phyloP scores from a whole-genome alignment of 2,113 vertebrate species.

The Calidris pygmaea region DNA sequence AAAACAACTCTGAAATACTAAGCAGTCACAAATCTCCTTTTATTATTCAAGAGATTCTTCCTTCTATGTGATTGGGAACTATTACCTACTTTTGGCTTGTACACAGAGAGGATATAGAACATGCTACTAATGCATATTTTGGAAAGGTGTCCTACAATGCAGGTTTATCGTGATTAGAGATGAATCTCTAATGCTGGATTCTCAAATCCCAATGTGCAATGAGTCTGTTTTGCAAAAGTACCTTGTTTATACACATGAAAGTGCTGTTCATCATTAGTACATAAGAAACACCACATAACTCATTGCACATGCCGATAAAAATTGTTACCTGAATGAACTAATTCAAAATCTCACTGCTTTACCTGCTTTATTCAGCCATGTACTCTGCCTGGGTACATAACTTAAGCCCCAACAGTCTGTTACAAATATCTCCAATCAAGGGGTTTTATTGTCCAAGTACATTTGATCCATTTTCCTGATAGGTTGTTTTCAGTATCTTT shows the following conservation, averaged over 20 bases:
- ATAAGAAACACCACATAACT: background rate
- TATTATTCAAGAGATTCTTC: background rate
- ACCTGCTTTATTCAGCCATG: background rate
- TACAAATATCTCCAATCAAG: background rate
- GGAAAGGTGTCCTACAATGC: fast-evolving
- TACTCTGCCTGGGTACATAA: background rate
- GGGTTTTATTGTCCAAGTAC: background rate
- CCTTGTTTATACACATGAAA: background rate
- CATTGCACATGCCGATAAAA: background rate
- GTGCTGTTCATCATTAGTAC: background rate
- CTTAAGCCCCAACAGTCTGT: background rate
- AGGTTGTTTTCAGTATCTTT: background rate
- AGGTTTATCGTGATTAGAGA: background rate
- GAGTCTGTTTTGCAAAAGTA: background rate
- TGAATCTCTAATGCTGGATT: background rate
- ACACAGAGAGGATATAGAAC: background rate
- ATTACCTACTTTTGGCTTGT: background rate
- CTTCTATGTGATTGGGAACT: background rate
- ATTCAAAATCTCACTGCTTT: background rate
- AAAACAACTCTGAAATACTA: background rate
- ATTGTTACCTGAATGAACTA: background rate
- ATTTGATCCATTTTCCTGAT: background rate
- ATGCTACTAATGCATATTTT: background rate
- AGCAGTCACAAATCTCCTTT: background rate
- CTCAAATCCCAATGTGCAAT: background rate